Base-by-base conservation (phyloP, 2,888 invertebrate species). In the Allolobophora icterica region DNA sequence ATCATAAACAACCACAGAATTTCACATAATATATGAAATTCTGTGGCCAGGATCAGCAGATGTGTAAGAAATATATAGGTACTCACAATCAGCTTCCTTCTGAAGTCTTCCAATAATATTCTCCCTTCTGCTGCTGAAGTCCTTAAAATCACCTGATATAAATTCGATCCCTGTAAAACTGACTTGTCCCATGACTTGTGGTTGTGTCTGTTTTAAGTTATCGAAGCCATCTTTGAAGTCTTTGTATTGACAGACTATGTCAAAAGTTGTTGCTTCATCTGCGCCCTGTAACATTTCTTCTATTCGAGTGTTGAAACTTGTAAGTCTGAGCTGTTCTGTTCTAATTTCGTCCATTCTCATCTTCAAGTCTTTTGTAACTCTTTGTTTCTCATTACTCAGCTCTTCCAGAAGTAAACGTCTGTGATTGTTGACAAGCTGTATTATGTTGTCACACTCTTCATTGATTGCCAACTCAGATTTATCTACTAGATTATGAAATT, bases 41-140 rank as follows among this genome's bases (percentile, higher is more conserved):
- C 13, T 42, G 42, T 42, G 15, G 42, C 13, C 52, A 24, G 21
- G 24, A 24, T 52, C 21, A 52, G 52, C 52, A 52, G 24, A 52
- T 21, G 1, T 52, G 71, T 71, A n/a, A 71, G 4, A 71, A 71
- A 71, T n/a, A 8, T 71, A n/a, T 11, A n/a, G n/a, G n/a, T n/a
- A 71, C 71, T 71, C n/a, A 71, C 71, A 71, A 71, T n/a, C 71
- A 71, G 71, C 30, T 71, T 71, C 71, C 71, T 11, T 71, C 71
- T 71, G 71, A 71, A 71, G 71, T 71, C n/a, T 71, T 71, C 71
- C 71, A 71, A 71, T 71, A 5, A n/a, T n/a, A 71, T 71, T 71
- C 8, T 11, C 71, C 5, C 71, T 71, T 71, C 71, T 11, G 13
- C 71, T n/a, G n/a, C 6, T 71, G 30, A 71, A 71, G n/a, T n/a